phyloP scores from a whole-genome alignment of 2,797 vertebrate species.

The Todus mexicanus region DNA sequence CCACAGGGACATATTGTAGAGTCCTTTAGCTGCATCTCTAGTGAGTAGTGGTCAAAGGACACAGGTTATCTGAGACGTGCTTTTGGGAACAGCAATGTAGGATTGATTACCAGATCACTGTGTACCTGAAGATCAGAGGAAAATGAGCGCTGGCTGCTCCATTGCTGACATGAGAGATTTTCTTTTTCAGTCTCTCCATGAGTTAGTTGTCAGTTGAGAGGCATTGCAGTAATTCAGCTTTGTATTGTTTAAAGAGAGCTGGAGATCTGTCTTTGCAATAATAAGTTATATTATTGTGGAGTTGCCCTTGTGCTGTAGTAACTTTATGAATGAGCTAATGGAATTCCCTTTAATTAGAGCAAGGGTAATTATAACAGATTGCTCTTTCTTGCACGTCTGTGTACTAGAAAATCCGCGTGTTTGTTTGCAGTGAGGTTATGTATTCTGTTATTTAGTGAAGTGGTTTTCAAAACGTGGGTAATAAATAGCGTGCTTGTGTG shows the following conservation, averaged over 20 bases:
- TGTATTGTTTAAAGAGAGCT: background rate
- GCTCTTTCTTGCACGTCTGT: background rate
- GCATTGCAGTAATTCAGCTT: background rate
- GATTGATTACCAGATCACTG: background rate
- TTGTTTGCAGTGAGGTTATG: background rate
- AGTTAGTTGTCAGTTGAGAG: background rate
- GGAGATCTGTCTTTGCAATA: background rate
- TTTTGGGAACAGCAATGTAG: background rate
- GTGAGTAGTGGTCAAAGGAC: background rate
- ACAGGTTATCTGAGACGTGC: background rate
- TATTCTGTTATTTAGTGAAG: background rate
- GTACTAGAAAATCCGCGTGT: background rate
- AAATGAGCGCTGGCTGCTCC: background rate
- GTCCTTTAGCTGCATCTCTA: background rate
- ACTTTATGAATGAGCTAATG: background rate
- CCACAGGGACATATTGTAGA: background rate
- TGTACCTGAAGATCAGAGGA: background rate
- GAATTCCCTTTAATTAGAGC: background rate
- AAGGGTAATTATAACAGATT: background rate
- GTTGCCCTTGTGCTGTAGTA: background rate
- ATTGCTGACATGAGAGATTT: background rate
- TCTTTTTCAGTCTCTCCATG: background rate
- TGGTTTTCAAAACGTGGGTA: background rate
- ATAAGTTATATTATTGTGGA: background rate
- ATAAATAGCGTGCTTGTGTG: background rate